A percentile compares a stretch with the other conserved stretches of the same genome.
These are phyloP conservation scores for Laupala kohalensis DNA, from an alignment of 1,140 invertebrate genomes.

Conservation along the genomic window DNA sequence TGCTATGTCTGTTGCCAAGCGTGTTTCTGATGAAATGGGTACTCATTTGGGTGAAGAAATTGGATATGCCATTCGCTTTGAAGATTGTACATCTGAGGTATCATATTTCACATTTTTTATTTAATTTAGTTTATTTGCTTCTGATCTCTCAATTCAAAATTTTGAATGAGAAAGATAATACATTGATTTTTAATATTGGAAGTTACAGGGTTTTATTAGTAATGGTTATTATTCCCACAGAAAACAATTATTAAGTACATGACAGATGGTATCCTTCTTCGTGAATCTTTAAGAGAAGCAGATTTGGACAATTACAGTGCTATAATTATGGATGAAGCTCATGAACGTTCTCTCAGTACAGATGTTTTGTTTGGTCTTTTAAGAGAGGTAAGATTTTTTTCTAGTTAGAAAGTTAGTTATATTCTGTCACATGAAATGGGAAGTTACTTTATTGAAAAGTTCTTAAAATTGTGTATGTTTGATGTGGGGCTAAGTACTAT, in stretches of 20 bases:
- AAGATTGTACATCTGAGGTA: constrained; percentile 92
- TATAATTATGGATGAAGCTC: constrained; percentile 98
- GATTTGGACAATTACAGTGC: constrained; percentile 93
- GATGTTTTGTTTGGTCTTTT: constrained; percentile 96
- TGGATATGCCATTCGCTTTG: constrained; percentile 98
- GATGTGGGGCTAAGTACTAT: no score
- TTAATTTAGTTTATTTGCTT: neutral
- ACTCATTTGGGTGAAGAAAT: constrained; percentile 81
- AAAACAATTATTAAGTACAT: constrained; percentile 96
- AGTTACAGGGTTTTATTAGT: no score
- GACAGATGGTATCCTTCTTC: constrained; percentile 95
- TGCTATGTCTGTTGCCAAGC: constrained; percentile 97
- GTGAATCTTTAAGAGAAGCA: constrained; percentile 87
- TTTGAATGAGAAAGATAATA: neutral
- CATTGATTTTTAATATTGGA: neutral
- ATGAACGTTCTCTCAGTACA: constrained; percentile 92
- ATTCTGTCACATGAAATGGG: no score
- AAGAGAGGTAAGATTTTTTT: constrained; percentile 59
- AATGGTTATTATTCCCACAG: constrained; percentile 27
- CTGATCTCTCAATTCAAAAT: neutral
- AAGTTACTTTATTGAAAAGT: no score
- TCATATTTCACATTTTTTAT: neutral
- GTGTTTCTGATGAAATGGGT: constrained; percentile 96
- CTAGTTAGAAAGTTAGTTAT: no score
- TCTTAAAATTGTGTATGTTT: no score